phyloP scores from a whole-genome alignment of 2,797 vertebrate species.

The Megaceryle alcyon region DNA sequence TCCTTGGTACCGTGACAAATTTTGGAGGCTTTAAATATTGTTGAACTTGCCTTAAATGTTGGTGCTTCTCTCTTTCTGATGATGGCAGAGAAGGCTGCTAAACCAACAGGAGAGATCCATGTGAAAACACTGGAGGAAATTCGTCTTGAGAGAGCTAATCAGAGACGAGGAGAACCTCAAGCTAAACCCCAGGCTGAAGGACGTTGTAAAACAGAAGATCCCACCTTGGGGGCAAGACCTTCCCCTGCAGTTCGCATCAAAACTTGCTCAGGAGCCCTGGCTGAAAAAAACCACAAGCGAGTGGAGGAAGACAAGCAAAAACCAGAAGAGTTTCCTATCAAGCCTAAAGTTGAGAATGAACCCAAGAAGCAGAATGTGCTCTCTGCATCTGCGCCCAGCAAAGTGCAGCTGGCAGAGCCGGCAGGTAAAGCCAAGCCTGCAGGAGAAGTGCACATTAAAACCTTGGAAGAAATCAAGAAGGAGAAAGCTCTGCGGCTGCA shows the following conservation, averaged over 20 bases:
- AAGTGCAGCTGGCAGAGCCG: slow-evolving; percentile 46
- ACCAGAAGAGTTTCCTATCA: slow-evolving; percentile 20
- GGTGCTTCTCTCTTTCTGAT: not conserved
- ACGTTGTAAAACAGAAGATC: slow-evolving; percentile 39
- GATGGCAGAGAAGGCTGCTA: slow-evolving; percentile 67
- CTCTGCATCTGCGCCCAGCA: not conserved
- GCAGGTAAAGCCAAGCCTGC: slow-evolving; percentile 1
- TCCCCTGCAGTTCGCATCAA: slow-evolving; percentile 65
- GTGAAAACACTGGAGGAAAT: slow-evolving; percentile 96
- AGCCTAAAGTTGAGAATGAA: slow-evolving; percentile 43
- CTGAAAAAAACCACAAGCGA: slow-evolving; percentile 81
- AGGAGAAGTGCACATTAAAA: slow-evolving; percentile 86
- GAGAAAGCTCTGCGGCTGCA: slow-evolving; percentile 88
- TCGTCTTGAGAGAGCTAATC: slow-evolving; percentile 85
- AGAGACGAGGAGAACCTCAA: slow-evolving; percentile 60
- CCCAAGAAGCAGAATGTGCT: slow-evolving; percentile 1
- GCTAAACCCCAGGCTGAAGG: slow-evolving; percentile 59
- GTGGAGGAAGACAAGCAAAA: slow-evolving; percentile 75
- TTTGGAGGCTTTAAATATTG: fast-evolving
- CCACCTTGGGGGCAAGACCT: slow-evolving; percentile 14
- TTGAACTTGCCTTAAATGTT: not conserved
- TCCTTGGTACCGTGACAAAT: not conserved
- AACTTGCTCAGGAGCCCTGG: slow-evolving; percentile 82
- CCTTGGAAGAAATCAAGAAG: slow-evolving; percentile 91
- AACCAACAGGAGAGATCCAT: slow-evolving; percentile 79